These are phyloP conservation scores for Callimorpha dominula DNA, from an alignment of 2,888 invertebrate species.

Conservation along the genomic window DNA sequence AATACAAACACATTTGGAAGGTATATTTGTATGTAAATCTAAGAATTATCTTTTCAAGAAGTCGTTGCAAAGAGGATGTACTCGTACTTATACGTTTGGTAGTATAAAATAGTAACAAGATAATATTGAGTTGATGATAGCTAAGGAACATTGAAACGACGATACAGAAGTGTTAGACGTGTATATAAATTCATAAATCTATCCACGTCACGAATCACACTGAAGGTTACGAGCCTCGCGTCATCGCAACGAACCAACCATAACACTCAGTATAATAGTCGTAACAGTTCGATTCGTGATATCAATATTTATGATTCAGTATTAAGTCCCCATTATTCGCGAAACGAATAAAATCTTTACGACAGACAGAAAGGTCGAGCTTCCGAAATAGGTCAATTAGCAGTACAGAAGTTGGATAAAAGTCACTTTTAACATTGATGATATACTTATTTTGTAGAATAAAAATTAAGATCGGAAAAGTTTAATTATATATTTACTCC, in stretches of 20 bases:
- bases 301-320: slow-evolving; percentile 21
- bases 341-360: slow-evolving; percentile 12
- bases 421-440: slow-evolving; percentile 2
- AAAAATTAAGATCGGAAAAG: neutral
- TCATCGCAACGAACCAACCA: slow-evolving; percentile 9
- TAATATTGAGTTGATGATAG: neutral
- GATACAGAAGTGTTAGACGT: slow-evolving; percentile 6
- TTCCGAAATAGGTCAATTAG: slow-evolving; percentile 16
- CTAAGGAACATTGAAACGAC: neutral
- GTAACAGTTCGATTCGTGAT: slow-evolving; percentile 10
- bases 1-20: no score
- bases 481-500: no score
- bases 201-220: slow-evolving; percentile 15
- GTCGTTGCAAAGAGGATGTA: neutral
- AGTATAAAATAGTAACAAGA: neutral
- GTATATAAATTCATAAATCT: slow-evolving; percentile 17
- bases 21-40: neutral
- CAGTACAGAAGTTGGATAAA: neutral
- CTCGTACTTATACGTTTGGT: neutral
- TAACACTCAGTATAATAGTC: slow-evolving; percentile 17
- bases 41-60: no score
- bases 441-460: neutral
- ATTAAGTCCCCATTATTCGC: slow-evolving; percentile 6
- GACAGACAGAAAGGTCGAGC: slow-evolving; percentile 11
- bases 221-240: slow-evolving; percentile 6